phyloP scores from a whole-genome alignment of 53 echinoderm and acorn worm genomes.

The Mesocentrotus franciscanus region DNA sequence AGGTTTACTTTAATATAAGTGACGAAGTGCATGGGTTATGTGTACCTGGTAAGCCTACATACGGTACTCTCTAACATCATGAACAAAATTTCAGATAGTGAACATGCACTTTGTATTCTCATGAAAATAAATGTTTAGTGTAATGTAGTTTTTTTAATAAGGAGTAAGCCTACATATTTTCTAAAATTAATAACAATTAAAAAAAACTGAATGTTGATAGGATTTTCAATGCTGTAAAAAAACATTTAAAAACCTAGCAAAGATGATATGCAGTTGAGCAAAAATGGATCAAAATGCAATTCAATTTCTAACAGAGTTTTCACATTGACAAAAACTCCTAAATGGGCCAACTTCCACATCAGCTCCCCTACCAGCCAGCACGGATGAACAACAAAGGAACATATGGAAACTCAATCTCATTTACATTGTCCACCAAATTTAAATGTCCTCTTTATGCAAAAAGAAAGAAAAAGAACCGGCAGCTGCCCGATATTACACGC shows the following conservation, averaged over 20 bases:
- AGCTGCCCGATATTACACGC: slow-evolving; percentile 25
- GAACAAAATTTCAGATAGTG: too few species aligned
- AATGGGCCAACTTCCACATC: slow-evolving; percentile 7
- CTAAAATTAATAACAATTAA: too few species aligned
- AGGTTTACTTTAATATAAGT: too few species aligned
- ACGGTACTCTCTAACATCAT: too few species aligned
- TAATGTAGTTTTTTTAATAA: too few species aligned
- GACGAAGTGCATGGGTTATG: too few species aligned
- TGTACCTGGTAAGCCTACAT: too few species aligned
- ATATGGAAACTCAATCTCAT: slow-evolving; percentile 35
- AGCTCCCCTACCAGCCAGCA: not conserved
- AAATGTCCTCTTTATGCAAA: slow-evolving; percentile 48
- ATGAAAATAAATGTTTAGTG: not conserved
- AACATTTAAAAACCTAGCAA: not conserved
- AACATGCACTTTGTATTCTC: not conserved
- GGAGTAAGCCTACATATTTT: too few species aligned
- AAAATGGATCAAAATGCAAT: slow-evolving; percentile 27
- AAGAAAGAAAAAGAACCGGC: not conserved
- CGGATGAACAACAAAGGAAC: slow-evolving; percentile 13
- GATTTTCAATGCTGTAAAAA: not conserved
- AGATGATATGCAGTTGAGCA: not conserved
- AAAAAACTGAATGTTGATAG: not conserved
- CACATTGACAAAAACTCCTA: not conserved
- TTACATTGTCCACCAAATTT: slow-evolving; percentile 27
- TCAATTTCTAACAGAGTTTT: not conserved